phyloP scores from a whole-genome alignment of 1,140 invertebrate genomes.

The Paramacrobiotus metropolitanus region DNA sequence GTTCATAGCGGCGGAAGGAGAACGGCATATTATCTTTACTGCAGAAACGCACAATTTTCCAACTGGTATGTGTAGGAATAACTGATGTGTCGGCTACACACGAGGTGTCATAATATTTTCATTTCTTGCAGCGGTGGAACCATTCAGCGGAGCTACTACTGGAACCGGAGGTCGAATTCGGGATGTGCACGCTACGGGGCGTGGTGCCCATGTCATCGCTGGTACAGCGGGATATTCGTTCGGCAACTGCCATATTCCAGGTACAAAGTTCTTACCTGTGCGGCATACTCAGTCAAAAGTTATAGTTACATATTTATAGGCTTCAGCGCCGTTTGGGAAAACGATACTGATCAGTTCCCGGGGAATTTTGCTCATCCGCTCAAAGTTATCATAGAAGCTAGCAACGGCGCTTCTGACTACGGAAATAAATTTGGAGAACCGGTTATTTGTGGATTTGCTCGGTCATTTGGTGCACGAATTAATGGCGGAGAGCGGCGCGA shows the following conservation, averaged over 20 bases:
- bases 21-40: conserved; percentile 86
- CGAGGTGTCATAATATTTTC: conserved; percentile 4
- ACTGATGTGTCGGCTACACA: not conserved
- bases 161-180: conserved; percentile 81
- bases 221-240: conserved; percentile 89
- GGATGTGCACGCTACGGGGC: conserved; percentile 76
- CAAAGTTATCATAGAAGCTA: conserved; percentile 72
- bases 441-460: conserved; percentile 61
- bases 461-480: conserved; percentile 60
- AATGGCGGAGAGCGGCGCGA: conserved; percentile 45
- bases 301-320: conserved; percentile 21
- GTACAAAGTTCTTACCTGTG: conserved; percentile 24
- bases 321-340: conserved; percentile 70
- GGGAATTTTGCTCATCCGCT: conserved; percentile 65
- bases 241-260: conserved; percentile 68
- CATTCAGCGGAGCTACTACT: conserved; percentile 71
- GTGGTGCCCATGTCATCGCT: conserved; percentile 72
- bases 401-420: conserved; percentile 93
- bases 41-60: conserved; percentile 98
- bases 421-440: conserved; percentile 98
- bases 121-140: conserved; percentile 24
- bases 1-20: conserved; percentile 30
- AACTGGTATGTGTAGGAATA: conserved; percentile 41
- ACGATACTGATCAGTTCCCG: conserved; percentile 40
- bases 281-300: not conserved